Evolutionary conservation across 1,140 invertebrate genomes (phyloP).

Genomic region (Sitobion miscanthi): DNA sequence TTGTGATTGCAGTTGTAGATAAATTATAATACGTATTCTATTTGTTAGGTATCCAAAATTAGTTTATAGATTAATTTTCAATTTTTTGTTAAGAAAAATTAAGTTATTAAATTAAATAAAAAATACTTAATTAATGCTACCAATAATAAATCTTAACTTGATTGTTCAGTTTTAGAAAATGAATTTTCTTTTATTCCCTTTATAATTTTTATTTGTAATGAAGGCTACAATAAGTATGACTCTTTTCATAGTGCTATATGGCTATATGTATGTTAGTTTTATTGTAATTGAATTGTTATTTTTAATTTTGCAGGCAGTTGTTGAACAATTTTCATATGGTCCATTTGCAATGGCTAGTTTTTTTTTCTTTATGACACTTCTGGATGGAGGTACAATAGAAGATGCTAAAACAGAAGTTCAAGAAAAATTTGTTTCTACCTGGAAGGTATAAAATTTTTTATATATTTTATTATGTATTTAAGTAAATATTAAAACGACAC

Average conservation of each 20-base stretch:
- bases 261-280: not conserved
- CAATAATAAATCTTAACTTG: not conserved
- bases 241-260: not conserved
- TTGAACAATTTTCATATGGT: slow-evolving; percentile 82
- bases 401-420: slow-evolving; percentile 74
- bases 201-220: not conserved
- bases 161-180: not conserved
- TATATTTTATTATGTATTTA: not conserved
- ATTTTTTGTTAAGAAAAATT: not conserved
- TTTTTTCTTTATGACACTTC: slow-evolving; percentile 79
- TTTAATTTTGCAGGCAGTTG: slow-evolving; percentile 69
- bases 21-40: not conserved
- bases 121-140: not conserved
- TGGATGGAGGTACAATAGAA: slow-evolving; percentile 74
- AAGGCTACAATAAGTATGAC: not conserved
- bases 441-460: slow-evolving; percentile 69
- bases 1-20: not conserved
- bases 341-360: slow-evolving; percentile 81
- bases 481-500: not conserved
- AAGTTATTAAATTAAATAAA: not conserved
- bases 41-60: not conserved
- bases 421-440: slow-evolving; percentile 80
- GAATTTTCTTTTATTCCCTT: too few relatives aligned
- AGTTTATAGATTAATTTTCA: not conserved
- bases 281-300: slow-evolving; percentile 6